Percentiles rank a stretch among this genome's conserved stretches.
Evolutionary conservation across 2,888 invertebrate species (phyloP).

Genomic region (Drosophila infuscata): DNA sequence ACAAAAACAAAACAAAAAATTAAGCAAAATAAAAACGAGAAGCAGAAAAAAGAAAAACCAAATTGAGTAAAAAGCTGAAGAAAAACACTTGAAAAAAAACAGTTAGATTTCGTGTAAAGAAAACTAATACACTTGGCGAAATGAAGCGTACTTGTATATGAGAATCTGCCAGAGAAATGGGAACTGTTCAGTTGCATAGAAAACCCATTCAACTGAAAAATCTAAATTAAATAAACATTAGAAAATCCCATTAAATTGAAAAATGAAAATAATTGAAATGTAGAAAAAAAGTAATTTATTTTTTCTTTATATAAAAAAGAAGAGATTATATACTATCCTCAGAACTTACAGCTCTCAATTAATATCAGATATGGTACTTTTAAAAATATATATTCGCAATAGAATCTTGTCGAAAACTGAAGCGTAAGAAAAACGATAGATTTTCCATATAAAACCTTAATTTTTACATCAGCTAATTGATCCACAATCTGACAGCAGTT

Average conservation of each 20-base stretch:
- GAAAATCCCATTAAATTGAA: too few species aligned
- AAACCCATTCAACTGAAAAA: not conserved
- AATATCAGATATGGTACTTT: not conserved
- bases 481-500: not conserved
- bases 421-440: not conserved
- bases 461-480: not conserved
- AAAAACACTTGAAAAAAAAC: slow-evolving; percentile 3
- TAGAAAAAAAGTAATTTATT: too few species aligned
- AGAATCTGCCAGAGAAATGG: not conserved
- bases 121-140: slow-evolving; percentile 16
- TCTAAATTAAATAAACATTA: not conserved
- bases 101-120: slow-evolving; percentile 10
- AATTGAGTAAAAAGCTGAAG: slow-evolving; percentile 10
- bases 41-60: not conserved
- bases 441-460: not conserved
- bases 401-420: not conserved
- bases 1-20: slow-evolving; percentile 21
- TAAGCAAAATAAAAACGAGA: slow-evolving; percentile 3
- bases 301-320: too few species aligned
- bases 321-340: not conserved
- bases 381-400: not conserved
- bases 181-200: not conserved
- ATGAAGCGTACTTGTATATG: not conserved
- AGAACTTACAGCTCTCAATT: not conserved
- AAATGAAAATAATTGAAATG: too few species aligned